phyloP scores from a whole-genome alignment of 2,888 invertebrate species.

The Nymphalis urticae region DNA sequence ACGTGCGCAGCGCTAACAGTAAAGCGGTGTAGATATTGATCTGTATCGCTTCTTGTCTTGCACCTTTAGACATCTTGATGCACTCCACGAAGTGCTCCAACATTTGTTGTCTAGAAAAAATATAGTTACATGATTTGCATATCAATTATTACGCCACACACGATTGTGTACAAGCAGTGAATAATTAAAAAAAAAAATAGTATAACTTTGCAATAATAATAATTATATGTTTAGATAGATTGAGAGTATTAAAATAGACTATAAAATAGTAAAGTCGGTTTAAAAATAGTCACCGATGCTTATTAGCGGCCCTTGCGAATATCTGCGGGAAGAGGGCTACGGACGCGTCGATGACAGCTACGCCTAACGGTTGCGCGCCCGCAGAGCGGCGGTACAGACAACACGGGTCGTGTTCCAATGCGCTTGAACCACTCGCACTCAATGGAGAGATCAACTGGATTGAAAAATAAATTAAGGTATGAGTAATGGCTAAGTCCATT shows the following conservation, averaged over 20 bases:
- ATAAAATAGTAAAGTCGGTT: too few relatives aligned
- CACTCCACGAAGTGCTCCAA: conserved; percentile 98
- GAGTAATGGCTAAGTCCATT: too few relatives aligned
- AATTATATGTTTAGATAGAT: too few relatives aligned
- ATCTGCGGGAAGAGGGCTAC: conserved; percentile 96
- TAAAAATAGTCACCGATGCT: conserved; percentile 85
- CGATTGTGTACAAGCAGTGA: too few relatives aligned
- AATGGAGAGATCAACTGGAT: conserved; percentile 92
- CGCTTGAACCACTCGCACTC: conserved; percentile 97
- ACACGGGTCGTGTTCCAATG: conserved; percentile 97
- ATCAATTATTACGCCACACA: not conserved
- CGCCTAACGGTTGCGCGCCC: conserved; percentile 94
- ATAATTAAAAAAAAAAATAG: not conserved
- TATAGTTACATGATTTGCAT: not conserved
- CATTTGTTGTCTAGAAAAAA: conserved; percentile 88
- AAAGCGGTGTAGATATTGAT: conserved; percentile 98
- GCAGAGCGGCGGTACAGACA: conserved; percentile 88
- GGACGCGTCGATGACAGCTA: conserved; percentile 97
- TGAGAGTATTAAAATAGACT: too few relatives aligned
- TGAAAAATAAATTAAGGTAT: not conserved
- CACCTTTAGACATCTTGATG: conserved; percentile 95
- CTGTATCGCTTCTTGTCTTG: conserved; percentile 96
- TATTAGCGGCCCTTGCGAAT: conserved; percentile 96
- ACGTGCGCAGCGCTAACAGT: conserved; percentile 91
- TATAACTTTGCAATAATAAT: not conserved